Evolutionary conservation across 2,888 invertebrate species (phyloP).

Genomic region (Clunio marinus): DNA sequence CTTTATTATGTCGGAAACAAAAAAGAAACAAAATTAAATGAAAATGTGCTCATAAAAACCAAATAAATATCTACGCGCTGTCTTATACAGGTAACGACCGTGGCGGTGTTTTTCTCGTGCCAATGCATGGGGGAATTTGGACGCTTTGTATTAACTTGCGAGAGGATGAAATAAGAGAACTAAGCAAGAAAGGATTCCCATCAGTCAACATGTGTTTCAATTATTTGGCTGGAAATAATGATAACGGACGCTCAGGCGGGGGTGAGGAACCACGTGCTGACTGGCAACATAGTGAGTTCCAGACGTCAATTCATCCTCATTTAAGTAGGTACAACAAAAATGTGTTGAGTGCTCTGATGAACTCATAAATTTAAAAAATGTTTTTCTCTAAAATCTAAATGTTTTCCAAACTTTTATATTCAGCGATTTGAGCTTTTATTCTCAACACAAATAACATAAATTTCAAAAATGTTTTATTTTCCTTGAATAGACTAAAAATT

Average conservation of each 20-base stretch:
- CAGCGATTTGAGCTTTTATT: background rate
- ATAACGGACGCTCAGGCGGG: constrained; percentile 53
- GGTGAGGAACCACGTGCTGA: constrained; percentile 69
- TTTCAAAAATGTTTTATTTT: too few species aligned
- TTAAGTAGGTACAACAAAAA: constrained; percentile 47
- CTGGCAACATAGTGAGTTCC: constrained; percentile 72
- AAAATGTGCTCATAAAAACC: too few species aligned
- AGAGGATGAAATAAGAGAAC: constrained; percentile 68
- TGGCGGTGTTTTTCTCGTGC: constrained; percentile 66
- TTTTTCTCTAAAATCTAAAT: background rate
- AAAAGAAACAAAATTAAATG: too few species aligned
- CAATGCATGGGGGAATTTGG: constrained; percentile 79
- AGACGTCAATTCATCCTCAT: constrained; percentile 52
- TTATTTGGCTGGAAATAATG: constrained; percentile 68
- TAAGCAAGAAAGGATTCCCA: constrained; percentile 63
- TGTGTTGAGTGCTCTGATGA: background rate
- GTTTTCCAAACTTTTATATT: background rate
- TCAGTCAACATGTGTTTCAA: constrained; percentile 70
- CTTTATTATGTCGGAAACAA: background rate
- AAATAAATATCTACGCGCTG: too few species aligned
- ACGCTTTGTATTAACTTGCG: constrained; percentile 77
- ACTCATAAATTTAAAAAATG: background rate
- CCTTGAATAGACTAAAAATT: too few species aligned
- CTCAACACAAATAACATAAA: background rate
- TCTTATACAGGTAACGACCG: constrained; percentile 45